phyloP scores from a whole-genome alignment of 2,797 vertebrate species.

The Alectoris magna region DNA sequence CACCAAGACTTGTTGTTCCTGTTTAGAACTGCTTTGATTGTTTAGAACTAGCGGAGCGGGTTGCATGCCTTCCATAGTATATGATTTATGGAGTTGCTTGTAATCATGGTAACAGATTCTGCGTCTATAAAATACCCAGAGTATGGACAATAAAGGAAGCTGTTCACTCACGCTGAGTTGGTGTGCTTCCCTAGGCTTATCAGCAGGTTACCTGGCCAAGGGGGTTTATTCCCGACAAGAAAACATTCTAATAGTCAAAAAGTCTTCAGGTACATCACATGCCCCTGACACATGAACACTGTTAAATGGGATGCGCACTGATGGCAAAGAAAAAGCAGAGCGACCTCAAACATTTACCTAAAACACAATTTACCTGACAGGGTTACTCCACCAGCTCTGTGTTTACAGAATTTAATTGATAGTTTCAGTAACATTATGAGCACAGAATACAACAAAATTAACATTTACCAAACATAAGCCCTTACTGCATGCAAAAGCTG shows the following conservation, averaged over 20 bases:
- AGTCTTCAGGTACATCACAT: background rate
- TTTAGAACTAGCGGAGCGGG: too few species aligned
- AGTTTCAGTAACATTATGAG: background rate
- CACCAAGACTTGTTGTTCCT: too few species aligned
- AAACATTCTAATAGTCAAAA: background rate
- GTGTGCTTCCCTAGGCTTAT: too few species aligned
- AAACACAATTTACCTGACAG: background rate
- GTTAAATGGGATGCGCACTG: background rate
- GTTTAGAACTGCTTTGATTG: too few species aligned
- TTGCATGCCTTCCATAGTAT: too few species aligned
- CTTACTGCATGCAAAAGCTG: background rate
- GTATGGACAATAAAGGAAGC: too few species aligned
- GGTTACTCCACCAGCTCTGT: background rate
- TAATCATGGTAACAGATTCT: too few species aligned
- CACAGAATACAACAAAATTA: background rate
- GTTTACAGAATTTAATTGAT: background rate
- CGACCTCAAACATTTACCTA: background rate
- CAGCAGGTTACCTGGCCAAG: too few species aligned
- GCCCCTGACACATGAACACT: background rate
- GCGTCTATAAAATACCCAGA: too few species aligned
- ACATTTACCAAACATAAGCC: background rate
- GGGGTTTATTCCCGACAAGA: too few species aligned
- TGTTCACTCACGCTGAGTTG: too few species aligned
- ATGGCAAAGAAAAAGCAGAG: background rate
- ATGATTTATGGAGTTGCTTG: too few species aligned